phyloP scores from a whole-genome alignment of 2,113 vertebrate species.

The Calidris pugnax region DNA sequence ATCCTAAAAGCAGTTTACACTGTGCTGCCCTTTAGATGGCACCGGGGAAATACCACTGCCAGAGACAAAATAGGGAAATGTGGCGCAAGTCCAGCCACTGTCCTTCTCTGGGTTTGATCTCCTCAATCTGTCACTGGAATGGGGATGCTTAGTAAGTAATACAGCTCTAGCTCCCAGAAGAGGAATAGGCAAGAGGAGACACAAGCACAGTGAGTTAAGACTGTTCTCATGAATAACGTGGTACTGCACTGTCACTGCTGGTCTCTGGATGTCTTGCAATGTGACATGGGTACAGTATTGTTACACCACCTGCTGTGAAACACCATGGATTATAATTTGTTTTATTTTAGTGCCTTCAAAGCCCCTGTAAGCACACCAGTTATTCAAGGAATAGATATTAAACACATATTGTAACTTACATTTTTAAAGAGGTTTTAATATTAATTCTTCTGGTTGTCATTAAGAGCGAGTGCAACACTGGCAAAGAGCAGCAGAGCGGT shows the following conservation, averaged over 20 bases:
- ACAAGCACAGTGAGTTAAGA: not conserved
- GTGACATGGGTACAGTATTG: not conserved
- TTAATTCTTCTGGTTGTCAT: not conserved
- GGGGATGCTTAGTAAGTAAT: not conserved
- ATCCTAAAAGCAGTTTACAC: not conserved
- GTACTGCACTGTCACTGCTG: not conserved
- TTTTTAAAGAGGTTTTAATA: not conserved
- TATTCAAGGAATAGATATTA: not conserved
- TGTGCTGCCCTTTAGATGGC: not conserved
- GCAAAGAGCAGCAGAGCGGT: not conserved
- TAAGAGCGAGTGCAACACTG: not conserved
- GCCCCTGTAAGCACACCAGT: not conserved
- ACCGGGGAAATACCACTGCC: not conserved
- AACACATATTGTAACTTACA: not conserved
- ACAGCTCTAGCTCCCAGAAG: not conserved
- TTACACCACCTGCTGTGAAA: not conserved
- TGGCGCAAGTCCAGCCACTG: not conserved
- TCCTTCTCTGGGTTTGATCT: not conserved
- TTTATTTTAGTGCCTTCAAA: not conserved
- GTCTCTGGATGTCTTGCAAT: not conserved
- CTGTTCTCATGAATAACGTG: not conserved
- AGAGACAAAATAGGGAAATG: not conserved
- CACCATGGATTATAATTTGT: not conserved
- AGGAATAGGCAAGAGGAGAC: not conserved
- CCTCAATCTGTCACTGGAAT: not conserved